Conservation (phyloP, 2,113 vertebrate genomes). For the Myiozetetes cayanensis region DNA sequence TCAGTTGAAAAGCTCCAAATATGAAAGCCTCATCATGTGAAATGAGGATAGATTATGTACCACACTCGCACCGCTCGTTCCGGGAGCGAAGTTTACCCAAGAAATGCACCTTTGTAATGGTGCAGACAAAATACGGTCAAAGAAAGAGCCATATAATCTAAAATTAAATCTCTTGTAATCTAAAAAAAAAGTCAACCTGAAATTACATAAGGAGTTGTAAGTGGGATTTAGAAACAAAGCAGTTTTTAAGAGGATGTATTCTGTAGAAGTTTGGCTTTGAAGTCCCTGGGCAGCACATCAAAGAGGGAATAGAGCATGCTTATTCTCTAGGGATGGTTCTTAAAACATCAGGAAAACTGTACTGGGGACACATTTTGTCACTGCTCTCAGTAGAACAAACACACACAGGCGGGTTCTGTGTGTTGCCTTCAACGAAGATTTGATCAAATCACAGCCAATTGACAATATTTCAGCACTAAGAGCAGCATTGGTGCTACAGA, state of each 20-base stretch:
- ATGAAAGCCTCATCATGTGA: conserved; percentile 7
- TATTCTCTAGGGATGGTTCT: background rate
- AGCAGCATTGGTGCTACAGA: background rate
- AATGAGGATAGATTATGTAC: conserved; percentile 22
- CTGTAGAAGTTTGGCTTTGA: conserved; percentile 12
- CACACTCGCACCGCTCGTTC: background rate
- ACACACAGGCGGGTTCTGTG: background rate
- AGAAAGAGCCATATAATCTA: conserved; percentile 14
- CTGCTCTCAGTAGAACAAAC: background rate
- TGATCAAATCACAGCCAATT: background rate
- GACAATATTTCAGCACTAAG: background rate
- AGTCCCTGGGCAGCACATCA: conserved; percentile 46
- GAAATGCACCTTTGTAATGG: background rate
- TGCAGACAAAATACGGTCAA: background rate
- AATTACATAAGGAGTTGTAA: background rate
- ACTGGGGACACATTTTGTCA: background rate
- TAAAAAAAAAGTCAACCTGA: background rate
- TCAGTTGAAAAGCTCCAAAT: conserved; percentile 22
- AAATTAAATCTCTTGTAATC: conserved; percentile 48
- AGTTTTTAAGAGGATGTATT: conserved; percentile 28
- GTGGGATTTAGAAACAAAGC: conserved; percentile 41
- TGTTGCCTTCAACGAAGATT: background rate
- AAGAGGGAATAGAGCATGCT: background rate
- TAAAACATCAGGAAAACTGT: background rate
- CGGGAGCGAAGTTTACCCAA: background rate